These are phyloP conservation scores for Clinocottus analis DNA, from an alignment of 2,113 vertebrate species.

Conservation along the genomic window DNA sequence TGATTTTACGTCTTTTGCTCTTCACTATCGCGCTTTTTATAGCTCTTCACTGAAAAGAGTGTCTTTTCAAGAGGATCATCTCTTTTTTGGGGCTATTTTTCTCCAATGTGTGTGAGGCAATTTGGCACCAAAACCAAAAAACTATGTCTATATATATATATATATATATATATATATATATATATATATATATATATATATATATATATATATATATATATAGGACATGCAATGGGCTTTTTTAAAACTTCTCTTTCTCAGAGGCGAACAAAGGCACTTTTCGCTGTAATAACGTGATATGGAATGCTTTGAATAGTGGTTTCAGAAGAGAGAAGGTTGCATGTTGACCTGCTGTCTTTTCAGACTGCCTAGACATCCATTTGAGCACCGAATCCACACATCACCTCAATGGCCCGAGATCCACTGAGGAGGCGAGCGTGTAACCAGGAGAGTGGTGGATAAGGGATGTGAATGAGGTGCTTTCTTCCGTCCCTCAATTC, in stretches of 20 bases:
- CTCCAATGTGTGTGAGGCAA: background rate
- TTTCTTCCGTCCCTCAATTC: background rate
- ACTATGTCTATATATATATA: background rate
- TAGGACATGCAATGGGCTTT: no score
- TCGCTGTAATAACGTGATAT: no score
- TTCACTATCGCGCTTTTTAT: background rate
- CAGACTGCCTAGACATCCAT: slow-evolving; percentile 2
- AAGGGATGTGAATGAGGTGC: no score
- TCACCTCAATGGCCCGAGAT: slow-evolving; percentile 5
- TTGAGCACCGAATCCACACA: slow-evolving; percentile 24
- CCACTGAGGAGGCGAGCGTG: slow-evolving; percentile 7
- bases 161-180: background rate
- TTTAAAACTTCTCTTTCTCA: no score
- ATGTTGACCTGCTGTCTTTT: no score
- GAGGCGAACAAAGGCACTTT: no score
- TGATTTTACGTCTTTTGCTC: background rate
- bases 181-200: background rate
- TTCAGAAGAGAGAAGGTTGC: no score
- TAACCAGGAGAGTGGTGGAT: background rate
- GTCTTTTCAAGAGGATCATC: background rate
- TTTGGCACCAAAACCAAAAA: background rate
- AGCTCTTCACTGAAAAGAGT: background rate
- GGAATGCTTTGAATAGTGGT: no score
- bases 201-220: background rate
- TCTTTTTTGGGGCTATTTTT: background rate